Conservation (phyloP, 2,797 vertebrate species). For the Lacerta viridis region DNA sequence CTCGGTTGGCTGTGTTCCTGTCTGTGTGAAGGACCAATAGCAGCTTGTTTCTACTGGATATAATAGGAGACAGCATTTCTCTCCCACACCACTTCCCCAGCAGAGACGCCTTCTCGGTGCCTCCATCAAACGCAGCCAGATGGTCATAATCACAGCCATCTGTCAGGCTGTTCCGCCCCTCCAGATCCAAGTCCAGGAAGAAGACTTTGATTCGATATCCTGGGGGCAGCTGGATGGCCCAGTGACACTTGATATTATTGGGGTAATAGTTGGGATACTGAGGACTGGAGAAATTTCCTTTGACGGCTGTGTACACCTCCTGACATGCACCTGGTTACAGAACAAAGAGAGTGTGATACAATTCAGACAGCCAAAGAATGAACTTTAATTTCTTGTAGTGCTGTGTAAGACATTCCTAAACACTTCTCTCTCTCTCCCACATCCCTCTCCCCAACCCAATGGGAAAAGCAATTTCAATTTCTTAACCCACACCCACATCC, state of each 20-base stretch:
- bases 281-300: conserved; percentile 95
- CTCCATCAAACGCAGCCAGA: conserved; percentile 88
- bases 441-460: background rate
- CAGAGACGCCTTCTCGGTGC: conserved; percentile 81
- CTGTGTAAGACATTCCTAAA: conserved; percentile 8
- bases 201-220: conserved; percentile 92
- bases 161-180: conserved; percentile 91
- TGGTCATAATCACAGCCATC: conserved; percentile 92
- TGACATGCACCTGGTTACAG: conserved; percentile 91
- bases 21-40: conserved; percentile 92
- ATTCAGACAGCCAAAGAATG: conserved; percentile 1
- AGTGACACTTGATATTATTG: conserved; percentile 97
- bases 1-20: conserved; percentile 87
- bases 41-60: conserved; percentile 88
- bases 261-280: conserved; percentile 93
- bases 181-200: conserved; percentile 91
- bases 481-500: background rate
- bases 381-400: conserved; percentile 1
- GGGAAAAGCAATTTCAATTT: background rate
- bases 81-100: conserved; percentile 93
- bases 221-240: conserved; percentile 87
- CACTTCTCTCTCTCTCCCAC: background rate
- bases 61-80: conserved; percentile 82
- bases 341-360: conserved; percentile 1
- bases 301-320: conserved; percentile 86